Base-by-base conservation (phyloP, 2,113 vertebrate species). In the Heterochromis multidens region DNA sequence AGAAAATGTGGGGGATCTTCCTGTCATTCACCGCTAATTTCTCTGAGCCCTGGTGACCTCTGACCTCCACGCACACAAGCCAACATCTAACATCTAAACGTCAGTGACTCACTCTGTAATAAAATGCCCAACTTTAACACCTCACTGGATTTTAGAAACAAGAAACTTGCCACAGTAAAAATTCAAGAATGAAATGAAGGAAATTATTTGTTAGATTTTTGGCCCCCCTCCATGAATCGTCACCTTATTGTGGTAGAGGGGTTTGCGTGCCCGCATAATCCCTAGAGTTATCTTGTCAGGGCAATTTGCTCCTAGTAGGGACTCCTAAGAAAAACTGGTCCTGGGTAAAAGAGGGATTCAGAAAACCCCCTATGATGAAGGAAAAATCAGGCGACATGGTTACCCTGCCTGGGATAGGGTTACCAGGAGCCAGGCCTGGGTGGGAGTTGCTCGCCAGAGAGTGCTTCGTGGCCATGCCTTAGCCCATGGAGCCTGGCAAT, bases 21-120 rank as follows among this genome's bases (percentile, higher is more conserved):
- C 94, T 95, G 94, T 95, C 95, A 95, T 95, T 95, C 93, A 95
- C 77, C 80, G 72, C 91, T 89, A 77, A 72, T 92, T 93, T 87
- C 84, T 91, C 89, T 90, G 92, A 93, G 91, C 90, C 87, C 56
- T 8, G 23, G 17, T 83, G 92, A 95, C 94, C 93, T 94, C 72
- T 92, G 87, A 92, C 83, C 93, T 70, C 52, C 78, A 17, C 7
- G 29, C 82, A 89, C 86, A 88, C 89, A 60, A 77, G 67, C 78
- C 81, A 87, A 86, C 85, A n/a, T n/a, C n/a, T n/a, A n/a, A n/a
- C 84, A 81, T 80, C 85, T 80, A 77, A 63, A 62, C 67, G 77
- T 63, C 88, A n/a, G 29, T 40, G 3, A 57, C 76, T 49, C 79
- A 76, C 49, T 81, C 27, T 80, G 72, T 8, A 63, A 65, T 29